A percentile compares a stretch with the other conserved stretches of the same genome.
phyloP scores from a whole-genome alignment of 2,888 invertebrate species.

The Leptinotarsa tumamoca region DNA sequence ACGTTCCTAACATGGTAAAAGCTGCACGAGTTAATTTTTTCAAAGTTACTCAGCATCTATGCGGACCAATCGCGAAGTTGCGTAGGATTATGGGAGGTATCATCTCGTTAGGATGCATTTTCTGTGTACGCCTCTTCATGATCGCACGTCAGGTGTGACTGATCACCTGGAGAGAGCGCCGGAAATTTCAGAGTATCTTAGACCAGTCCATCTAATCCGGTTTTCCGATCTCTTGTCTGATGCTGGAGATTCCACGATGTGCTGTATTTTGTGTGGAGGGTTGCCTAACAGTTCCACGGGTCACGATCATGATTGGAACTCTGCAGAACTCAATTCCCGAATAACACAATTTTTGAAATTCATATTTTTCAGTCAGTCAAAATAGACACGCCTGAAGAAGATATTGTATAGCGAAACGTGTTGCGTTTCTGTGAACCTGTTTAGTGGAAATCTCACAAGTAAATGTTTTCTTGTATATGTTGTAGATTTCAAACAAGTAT shows the following conservation, averaged over 20 bases:
- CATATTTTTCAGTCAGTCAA: too few species aligned
- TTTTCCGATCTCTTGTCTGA: slow-evolving; percentile 48
- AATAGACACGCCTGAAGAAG: too few species aligned
- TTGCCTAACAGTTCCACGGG: slow-evolving; percentile 36
- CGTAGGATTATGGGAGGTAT: slow-evolving; percentile 53
- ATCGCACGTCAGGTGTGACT: slow-evolving; percentile 67
- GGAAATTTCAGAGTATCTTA: slow-evolving; percentile 61
- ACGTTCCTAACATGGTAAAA: slow-evolving; percentile 44
- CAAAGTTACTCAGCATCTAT: slow-evolving; percentile 43
- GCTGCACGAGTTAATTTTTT: slow-evolving; percentile 38
- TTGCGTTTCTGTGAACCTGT: too few species aligned
- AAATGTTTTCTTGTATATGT: too few species aligned
- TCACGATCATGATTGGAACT: too few species aligned
- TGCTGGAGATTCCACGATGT: slow-evolving; percentile 34
- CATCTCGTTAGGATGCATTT: slow-evolving; percentile 65
- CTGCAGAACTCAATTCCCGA: too few species aligned
- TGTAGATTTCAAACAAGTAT: too few species aligned
- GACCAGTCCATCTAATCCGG: slow-evolving; percentile 54
- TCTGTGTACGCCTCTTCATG: slow-evolving; percentile 65
- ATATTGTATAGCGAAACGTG: too few species aligned
- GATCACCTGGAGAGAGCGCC: slow-evolving; percentile 65
- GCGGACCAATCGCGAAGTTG: slow-evolving; percentile 61
- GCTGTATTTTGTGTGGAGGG: slow-evolving; percentile 34
- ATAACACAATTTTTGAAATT: too few species aligned
- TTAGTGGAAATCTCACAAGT: too few species aligned